Conservation (phyloP, 2,888 invertebrate species). For the Willowsia nigromaculata region DNA sequence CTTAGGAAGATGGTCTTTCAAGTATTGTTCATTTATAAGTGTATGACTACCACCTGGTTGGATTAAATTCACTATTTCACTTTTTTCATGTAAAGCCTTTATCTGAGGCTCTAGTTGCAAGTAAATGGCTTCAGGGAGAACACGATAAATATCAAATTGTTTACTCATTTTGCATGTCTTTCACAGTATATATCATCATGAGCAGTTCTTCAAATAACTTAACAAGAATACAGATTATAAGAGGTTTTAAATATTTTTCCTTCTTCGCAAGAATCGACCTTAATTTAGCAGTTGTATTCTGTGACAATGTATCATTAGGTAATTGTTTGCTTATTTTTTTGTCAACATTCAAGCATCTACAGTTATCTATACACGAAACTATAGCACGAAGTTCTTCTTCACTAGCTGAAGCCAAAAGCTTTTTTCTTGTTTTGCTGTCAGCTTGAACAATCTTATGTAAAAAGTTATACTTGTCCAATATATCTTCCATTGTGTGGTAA, state of each 20-base stretch:
- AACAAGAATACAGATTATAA: not conserved
- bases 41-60: too few relatives aligned
- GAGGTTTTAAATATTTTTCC: not conserved
- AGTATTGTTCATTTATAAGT: too few relatives aligned
- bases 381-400: not conserved
- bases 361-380: not conserved
- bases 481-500: not conserved
- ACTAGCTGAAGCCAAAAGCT: not conserved
- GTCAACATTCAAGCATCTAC: not conserved
- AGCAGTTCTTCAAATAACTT: not conserved
- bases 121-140: not conserved
- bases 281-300: not conserved
- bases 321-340: not conserved
- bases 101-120: too few relatives aligned
- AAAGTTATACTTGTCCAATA: not conserved
- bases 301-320: not conserved
- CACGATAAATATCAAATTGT: not conserved
- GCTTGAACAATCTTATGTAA: not conserved
- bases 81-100: too few relatives aligned
- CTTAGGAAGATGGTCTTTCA: too few relatives aligned
- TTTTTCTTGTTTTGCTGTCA: not conserved
- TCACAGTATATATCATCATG: not conserved
- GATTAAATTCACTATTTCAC: too few relatives aligned
- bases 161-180: not conserved
- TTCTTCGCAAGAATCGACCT: not conserved